phyloP scores from a whole-genome alignment of 2,113 vertebrate genomes.

The Haemorhous mexicanus region DNA sequence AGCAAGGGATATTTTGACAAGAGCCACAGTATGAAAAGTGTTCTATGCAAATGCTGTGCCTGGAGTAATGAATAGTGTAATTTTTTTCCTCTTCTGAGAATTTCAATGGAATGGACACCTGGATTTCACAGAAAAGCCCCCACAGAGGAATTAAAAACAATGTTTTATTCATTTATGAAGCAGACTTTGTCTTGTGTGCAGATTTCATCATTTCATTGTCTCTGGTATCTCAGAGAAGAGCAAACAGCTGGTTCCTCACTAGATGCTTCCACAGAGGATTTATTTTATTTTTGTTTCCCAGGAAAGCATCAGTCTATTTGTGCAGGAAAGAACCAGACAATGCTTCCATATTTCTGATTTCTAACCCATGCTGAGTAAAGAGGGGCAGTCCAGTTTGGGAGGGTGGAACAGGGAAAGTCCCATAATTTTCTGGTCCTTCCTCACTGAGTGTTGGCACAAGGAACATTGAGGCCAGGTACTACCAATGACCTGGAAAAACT shows the following conservation, averaged over 20 bases:
- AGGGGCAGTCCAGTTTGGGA: not conserved
- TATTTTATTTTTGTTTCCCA: not conserved
- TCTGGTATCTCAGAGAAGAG: conserved; percentile 25
- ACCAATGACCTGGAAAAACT: not conserved
- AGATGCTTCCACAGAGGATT: not conserved
- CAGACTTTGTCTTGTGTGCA: conserved; percentile 5
- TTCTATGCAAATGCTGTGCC: conserved; percentile 45
- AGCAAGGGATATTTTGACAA: conserved; percentile 2
- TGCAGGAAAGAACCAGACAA: not conserved
- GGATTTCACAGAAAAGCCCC: conserved; percentile 34
- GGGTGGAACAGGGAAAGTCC: not conserved
- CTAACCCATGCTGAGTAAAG: not conserved
- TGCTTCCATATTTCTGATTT: not conserved
- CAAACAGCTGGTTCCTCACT: conserved; percentile 26
- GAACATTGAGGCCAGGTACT: not conserved
- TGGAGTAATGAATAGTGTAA: conserved; percentile 37
- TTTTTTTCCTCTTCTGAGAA: conserved; percentile 53
- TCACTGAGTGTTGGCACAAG: not conserved
- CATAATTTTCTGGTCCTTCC: not conserved
- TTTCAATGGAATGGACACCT: conserved; percentile 49
- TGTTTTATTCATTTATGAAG: conserved; percentile 49
- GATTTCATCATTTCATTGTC: conserved; percentile 53
- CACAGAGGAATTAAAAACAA: conserved; percentile 45
- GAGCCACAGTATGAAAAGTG: not conserved
- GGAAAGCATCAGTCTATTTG: not conserved